phyloP scores from a whole-genome alignment of 2,888 invertebrate species.

The Lysandra bellargus region DNA sequence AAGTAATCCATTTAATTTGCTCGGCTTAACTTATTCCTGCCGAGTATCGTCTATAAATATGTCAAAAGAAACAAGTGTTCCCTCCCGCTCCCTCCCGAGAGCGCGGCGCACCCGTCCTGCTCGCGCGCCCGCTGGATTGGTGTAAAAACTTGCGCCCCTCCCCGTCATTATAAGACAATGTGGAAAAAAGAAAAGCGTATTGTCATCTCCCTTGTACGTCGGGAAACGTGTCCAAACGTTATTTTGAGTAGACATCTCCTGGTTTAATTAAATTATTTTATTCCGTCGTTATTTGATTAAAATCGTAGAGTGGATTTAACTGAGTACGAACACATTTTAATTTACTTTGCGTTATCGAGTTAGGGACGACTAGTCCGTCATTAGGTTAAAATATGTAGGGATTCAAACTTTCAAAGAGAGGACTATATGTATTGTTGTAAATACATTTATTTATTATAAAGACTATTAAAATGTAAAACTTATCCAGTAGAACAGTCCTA shows the following conservation, averaged over 20 bases:
- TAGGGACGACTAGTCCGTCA: slow-evolving; percentile 7
- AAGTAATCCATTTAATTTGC: slow-evolving; percentile 46
- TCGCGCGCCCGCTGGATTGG: slow-evolving; percentile 53
- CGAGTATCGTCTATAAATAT: slow-evolving; percentile 46
- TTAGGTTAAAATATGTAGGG: not conserved
- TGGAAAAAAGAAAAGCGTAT: slow-evolving; percentile 43
- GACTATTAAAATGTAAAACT: no score
- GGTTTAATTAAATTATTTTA: slow-evolving; percentile 47
- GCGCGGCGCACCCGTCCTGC: slow-evolving; percentile 45
- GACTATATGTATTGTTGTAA: no score
- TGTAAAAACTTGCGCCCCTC: slow-evolving; percentile 57
- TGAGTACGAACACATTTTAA: slow-evolving; percentile 31
- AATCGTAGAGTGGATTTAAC: slow-evolving; percentile 29
- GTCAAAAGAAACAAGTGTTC: slow-evolving; percentile 47
- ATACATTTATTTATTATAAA: no score
- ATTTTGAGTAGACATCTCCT: slow-evolving; percentile 56
- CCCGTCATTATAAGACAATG: slow-evolving; percentile 58
- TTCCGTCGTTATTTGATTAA: slow-evolving; percentile 33
- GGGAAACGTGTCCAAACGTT: slow-evolving; percentile 50
- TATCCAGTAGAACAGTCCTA: no score
- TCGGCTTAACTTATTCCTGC: slow-evolving; percentile 39
- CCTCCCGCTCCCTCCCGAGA: slow-evolving; percentile 46
- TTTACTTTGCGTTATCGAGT: slow-evolving; percentile 28
- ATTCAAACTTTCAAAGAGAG: no score
- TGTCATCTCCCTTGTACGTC: slow-evolving; percentile 44